Percentiles rank a stretch among this genome's conserved stretches.
Conservation (phyloP, 2,888 invertebrate genomes). For the Sesamia inferens region DNA sequence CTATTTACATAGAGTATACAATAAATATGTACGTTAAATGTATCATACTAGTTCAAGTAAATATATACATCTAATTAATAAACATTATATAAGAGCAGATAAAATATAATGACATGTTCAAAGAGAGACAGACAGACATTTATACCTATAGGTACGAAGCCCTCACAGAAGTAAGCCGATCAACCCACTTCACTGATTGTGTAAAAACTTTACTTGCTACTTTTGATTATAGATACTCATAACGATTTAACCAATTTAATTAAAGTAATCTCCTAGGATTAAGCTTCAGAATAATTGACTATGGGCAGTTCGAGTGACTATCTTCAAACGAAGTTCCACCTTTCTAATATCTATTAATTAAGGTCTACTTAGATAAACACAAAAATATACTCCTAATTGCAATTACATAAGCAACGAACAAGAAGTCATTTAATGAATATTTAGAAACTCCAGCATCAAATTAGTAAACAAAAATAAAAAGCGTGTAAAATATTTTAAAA, state of each 20-base stretch:
- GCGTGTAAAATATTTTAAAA: slow-evolving; percentile 73
- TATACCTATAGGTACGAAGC: neutral
- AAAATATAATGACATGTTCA: too few relatives aligned
- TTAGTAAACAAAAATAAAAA: slow-evolving; percentile 67
- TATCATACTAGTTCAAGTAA: too few relatives aligned
- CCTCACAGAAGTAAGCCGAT: neutral
- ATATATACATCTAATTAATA: too few relatives aligned
- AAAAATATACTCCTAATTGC: neutral
- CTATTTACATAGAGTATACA: too few relatives aligned
- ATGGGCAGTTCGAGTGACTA: neutral
- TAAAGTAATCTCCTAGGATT: neutral
- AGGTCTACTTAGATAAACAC: neutral
- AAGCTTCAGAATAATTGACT: neutral
- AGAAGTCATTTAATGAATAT: slow-evolving; percentile 42
- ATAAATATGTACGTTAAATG: too few relatives aligned
- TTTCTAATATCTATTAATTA: neutral
- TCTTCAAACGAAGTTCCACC: neutral
- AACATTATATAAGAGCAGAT: too few relatives aligned
- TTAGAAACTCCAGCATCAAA: slow-evolving; percentile 52
- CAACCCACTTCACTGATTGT: neutral
- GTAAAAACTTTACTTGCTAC: neutral
- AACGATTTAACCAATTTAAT: neutral
- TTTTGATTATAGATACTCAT: neutral
- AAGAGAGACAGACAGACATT: too few relatives aligned
- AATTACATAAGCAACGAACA: slow-evolving; percentile 11